phyloP scores from a whole-genome alignment of 2,113 vertebrate species.

The Apteryx owenii region DNA sequence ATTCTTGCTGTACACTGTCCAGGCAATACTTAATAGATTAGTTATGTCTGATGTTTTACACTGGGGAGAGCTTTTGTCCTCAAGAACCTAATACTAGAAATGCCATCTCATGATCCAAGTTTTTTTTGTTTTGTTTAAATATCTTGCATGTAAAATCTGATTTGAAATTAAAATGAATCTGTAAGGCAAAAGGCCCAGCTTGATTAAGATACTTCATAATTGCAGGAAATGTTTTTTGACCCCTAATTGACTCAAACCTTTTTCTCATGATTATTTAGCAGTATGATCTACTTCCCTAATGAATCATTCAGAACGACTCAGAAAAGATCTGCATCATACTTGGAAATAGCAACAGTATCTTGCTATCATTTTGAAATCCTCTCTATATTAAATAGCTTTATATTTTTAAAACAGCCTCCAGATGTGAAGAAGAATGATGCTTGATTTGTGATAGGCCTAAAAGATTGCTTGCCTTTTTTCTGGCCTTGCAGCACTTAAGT shows the following conservation, averaged over 20 bases:
- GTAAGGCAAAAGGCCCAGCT: slow-evolving; percentile 14
- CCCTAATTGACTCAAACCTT: slow-evolving; percentile 3
- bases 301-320: slow-evolving; percentile 21
- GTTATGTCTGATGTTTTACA: slow-evolving; percentile 13
- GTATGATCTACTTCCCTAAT: slow-evolving; percentile 41
- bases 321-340: not conserved
- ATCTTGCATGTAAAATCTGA: not conserved
- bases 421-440: not conserved
- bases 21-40: slow-evolving; percentile 47
- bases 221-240: slow-evolving; percentile 42
- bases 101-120: not conserved
- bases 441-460: not conserved
- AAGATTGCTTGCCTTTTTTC: not conserved
- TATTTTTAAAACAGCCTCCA: slow-evolving; percentile 26
- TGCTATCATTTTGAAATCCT: not conserved
- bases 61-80: slow-evolving; percentile 15
- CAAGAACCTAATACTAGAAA: slow-evolving; percentile 8
- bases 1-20: slow-evolving; percentile 27
- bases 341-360: slow-evolving; percentile 22
- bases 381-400: not conserved
- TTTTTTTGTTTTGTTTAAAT: not conserved
- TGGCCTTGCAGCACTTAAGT: not conserved
- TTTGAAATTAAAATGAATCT: slow-evolving; percentile 38
- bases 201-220: slow-evolving; percentile 36
- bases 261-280: slow-evolving; percentile 36